Conservation (phyloP, 1,140 invertebrate genomes). For the Aphis gossypii region DNA sequence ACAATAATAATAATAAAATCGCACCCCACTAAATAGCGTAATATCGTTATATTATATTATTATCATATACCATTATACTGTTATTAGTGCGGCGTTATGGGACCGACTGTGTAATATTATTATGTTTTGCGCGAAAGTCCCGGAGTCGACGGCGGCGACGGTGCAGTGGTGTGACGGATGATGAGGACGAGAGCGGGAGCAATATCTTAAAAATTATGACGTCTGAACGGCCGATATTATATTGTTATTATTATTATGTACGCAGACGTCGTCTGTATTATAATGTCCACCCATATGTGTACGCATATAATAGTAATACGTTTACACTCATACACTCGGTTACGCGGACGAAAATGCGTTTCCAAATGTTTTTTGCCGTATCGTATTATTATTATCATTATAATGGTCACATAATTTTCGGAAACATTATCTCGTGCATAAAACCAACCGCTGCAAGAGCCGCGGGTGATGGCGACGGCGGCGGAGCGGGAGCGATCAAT, state of each 20-base stretch:
- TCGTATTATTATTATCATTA: slow-evolving; percentile 20
- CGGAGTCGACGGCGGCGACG: background rate
- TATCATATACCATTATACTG: background rate
- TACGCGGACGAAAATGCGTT: background rate
- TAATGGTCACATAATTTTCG: slow-evolving; percentile 53
- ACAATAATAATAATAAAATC: background rate
- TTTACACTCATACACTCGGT: background rate
- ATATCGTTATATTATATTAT: slow-evolving; percentile 9
- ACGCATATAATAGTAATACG: background rate
- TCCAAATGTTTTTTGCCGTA: background rate
- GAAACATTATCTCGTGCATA: slow-evolving; percentile 27
- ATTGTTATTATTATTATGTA: background rate
- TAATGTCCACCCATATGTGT: slow-evolving; percentile 4
- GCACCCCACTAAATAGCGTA: background rate
- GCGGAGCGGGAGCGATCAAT: background rate
- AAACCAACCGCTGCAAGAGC: background rate
- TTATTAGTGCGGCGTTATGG: background rate
- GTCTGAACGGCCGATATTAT: slow-evolving; percentile 39
- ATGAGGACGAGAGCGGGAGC: background rate
- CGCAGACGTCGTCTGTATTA: background rate
- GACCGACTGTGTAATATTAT: background rate
- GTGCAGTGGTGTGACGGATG: background rate
- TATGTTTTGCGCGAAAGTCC: background rate
- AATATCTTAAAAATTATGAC: slow-evolving; percentile 52
- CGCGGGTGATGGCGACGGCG: background rate